Percentiles rank a stretch among this genome's conserved stretches.
Evolutionary conservation across 2,113 vertebrate species (phyloP).

Genomic region (Brachyhypopomus gauderio): DNA sequence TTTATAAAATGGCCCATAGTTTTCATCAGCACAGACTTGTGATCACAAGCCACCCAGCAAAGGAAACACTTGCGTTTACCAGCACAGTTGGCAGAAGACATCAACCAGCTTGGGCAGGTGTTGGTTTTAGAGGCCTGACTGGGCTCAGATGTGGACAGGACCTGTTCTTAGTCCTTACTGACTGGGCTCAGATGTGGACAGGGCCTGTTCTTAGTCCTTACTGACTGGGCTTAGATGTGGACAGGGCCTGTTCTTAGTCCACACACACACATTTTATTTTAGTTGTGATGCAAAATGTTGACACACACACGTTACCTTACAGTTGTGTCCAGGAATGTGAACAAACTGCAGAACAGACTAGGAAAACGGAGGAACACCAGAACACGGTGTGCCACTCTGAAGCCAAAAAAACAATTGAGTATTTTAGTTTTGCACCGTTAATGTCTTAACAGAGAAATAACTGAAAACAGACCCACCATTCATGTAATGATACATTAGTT

Average conservation of each 20-base stretch:
- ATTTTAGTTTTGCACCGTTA: slow-evolving; percentile 13
- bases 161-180: too few relatives aligned
- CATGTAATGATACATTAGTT: too few relatives aligned
- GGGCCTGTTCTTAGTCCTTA: not conserved
- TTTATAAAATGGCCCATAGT: not conserved
- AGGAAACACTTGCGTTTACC: not conserved
- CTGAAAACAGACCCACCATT: not conserved
- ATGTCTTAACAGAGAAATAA: slow-evolving; percentile 7
- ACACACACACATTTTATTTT: not conserved
- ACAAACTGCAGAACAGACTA: slow-evolving; percentile 59
- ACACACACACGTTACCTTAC: slow-evolving; percentile 63
- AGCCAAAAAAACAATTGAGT: slow-evolving; percentile 33
- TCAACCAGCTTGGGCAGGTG: not conserved
- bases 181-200: not conserved
- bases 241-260: not conserved
- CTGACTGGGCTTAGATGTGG: not conserved
- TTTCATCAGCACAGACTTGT: not conserved
- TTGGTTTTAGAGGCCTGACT: not conserved
- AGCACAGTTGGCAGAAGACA: slow-evolving; percentile 1
- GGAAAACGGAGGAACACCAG: slow-evolving; percentile 58
- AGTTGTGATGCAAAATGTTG: not conserved
- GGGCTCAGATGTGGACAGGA: not conserved
- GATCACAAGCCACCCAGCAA: not conserved
- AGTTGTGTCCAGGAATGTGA: slow-evolving; percentile 65
- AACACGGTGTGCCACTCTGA: slow-evolving; percentile 62